Evolutionary conservation across 2,888 invertebrate genomes (phyloP).

Genomic region (Mystacides longicornis): DNA sequence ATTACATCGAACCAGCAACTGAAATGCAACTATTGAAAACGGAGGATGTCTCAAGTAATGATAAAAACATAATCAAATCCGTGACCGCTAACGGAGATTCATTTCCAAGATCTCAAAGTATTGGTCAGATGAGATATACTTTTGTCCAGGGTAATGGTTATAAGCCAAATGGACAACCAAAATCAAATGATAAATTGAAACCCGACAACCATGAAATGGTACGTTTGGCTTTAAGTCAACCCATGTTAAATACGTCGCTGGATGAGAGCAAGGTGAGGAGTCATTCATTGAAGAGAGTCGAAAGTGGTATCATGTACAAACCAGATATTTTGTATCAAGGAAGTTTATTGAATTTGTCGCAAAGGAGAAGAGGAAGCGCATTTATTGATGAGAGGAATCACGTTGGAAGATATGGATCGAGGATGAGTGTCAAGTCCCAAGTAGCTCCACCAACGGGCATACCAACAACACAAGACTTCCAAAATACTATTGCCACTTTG

Average conservation of each 20-base stretch:
- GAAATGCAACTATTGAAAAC: slow-evolving; percentile 36
- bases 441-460: slow-evolving; percentile 52
- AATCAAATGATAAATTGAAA: slow-evolving; percentile 26
- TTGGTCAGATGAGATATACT: slow-evolving; percentile 43
- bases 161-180: slow-evolving; percentile 14
- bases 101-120: slow-evolving; percentile 52
- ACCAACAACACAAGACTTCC: slow-evolving; percentile 46
- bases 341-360: slow-evolving; percentile 52
- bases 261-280: slow-evolving; percentile 32
- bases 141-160: slow-evolving; percentile 37
- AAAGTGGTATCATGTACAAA: slow-evolving; percentile 73
- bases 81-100: slow-evolving; percentile 39
- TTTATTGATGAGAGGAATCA: slow-evolving; percentile 36
- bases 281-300: slow-evolving; percentile 36
- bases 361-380: slow-evolving; percentile 46
- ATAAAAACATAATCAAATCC: slow-evolving; percentile 1
- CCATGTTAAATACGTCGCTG: slow-evolving; percentile 50
- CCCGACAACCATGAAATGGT: slow-evolving; percentile 34
- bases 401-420: slow-evolving; percentile 37
- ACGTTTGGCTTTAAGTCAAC: slow-evolving; percentile 65
- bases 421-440: slow-evolving; percentile 48
- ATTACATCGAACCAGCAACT: slow-evolving; percentile 31
- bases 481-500: slow-evolving; percentile 70
- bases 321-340: slow-evolving; percentile 89
- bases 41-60: slow-evolving; percentile 4